A percentile compares a stretch with the other conserved stretches of the same genome.
Conservation (phyloP, 2,888 invertebrate species). For the Scaptomyza reducta region DNA sequence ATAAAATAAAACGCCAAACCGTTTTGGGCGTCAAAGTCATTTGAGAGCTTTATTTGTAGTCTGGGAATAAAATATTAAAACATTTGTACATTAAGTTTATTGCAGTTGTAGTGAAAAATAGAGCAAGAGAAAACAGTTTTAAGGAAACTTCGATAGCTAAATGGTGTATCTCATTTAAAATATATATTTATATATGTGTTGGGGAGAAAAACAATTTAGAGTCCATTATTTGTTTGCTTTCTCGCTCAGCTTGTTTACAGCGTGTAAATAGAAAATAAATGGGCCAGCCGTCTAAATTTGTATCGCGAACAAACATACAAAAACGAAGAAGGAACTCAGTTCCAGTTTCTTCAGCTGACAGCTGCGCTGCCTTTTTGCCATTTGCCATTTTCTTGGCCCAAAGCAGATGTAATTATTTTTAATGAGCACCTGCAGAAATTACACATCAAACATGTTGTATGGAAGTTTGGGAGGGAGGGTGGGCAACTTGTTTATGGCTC, state of each 20-base stretch:
- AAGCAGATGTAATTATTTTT: constrained; percentile 77
- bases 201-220: constrained; percentile 13
- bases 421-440: constrained; percentile 77
- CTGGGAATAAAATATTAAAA: neutral
- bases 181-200: neutral
- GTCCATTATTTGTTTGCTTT: constrained; percentile 40
- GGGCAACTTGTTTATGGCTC: constrained; percentile 55
- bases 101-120: neutral
- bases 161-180: constrained; percentile 1
- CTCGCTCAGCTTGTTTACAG: constrained; percentile 38
- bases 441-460: constrained; percentile 69
- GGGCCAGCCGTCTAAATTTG: constrained; percentile 51
- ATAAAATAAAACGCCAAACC: neutral
- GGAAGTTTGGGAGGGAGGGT: neutral
- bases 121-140: neutral
- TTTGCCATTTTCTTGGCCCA: constrained; percentile 60
- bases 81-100: neutral
- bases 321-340: constrained; percentile 22
- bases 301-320: constrained; percentile 32
- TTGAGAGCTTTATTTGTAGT: neutral
- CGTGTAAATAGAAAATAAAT: constrained; percentile 62
- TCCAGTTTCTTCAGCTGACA: constrained; percentile 58
- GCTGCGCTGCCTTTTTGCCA: constrained; percentile 56
- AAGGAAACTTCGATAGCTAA: constrained; percentile 5
- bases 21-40: neutral